Conservation (phyloP, 1,140 invertebrate species). For the Globodera rostochiensis region DNA sequence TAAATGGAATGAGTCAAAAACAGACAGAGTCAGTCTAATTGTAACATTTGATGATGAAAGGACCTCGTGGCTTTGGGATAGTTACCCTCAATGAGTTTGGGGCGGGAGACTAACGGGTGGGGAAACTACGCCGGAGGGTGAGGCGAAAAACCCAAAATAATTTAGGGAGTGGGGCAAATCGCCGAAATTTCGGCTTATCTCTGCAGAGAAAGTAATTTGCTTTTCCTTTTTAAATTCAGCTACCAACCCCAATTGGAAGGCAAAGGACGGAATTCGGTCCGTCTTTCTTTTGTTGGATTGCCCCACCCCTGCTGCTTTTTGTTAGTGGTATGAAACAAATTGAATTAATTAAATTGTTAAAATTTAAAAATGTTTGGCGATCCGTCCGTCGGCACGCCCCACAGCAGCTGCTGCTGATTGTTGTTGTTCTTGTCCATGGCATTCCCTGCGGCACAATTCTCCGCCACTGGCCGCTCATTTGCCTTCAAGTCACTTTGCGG, state of each 20-base stretch:
- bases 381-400: neutral
- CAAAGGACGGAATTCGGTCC: too few species aligned
- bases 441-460: neutral
- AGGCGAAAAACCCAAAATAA: neutral
- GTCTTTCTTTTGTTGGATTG: too few species aligned
- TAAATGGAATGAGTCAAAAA: neutral
- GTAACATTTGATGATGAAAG: neutral
- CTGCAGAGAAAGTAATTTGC: neutral
- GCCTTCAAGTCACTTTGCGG: neutral
- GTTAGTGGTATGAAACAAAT: too few species aligned
- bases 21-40: neutral
- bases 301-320: too few species aligned
- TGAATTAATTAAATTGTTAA: neutral
- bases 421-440: constrained; percentile 12
- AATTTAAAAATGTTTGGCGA: neutral
- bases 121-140: neutral
- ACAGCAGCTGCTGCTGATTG: neutral
- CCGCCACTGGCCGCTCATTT: neutral
- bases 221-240: too few species aligned
- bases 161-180: neutral
- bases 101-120: neutral
- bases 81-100: neutral
- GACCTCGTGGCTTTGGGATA: neutral
- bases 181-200: neutral
- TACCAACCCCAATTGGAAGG: too few species aligned